Conservation (phyloP, 2,113 vertebrate genomes). For the Tylochromis polylepis region DNA sequence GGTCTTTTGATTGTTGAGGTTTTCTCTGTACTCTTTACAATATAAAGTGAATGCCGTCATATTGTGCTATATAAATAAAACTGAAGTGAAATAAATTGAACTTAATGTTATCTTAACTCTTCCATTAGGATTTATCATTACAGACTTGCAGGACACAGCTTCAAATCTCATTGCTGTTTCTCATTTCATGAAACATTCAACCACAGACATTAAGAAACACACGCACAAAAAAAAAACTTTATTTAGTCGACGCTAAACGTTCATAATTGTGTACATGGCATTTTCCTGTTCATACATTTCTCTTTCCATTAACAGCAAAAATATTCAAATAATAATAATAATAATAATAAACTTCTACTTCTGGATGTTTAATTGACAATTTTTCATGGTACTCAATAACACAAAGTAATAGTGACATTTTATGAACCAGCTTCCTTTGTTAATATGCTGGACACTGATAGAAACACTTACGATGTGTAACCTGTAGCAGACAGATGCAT, state of each 20-base stretch:
- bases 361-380: neutral
- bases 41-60: neutral
- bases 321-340: neutral
- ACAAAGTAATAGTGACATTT: neutral
- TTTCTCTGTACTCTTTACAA: neutral
- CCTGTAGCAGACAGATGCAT: neutral
- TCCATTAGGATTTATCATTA: neutral
- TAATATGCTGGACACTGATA: neutral
- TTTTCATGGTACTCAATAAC: neutral
- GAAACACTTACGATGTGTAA: neutral
- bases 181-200: neutral
- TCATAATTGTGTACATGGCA: neutral
- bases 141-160: neutral
- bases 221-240: neutral
- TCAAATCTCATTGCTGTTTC: neutral
- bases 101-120: rapidly evolving
- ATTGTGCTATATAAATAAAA: neutral
- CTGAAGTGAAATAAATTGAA: neutral
- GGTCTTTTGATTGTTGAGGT: neutral
- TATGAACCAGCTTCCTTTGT: neutral
- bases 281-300: neutral
- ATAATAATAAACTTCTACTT: neutral
- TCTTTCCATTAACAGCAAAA: neutral
- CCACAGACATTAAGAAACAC: neutral
- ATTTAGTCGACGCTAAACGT: neutral